phyloP scores from a whole-genome alignment of 2,888 invertebrate species.

The Hypercompe scribonia region DNA sequence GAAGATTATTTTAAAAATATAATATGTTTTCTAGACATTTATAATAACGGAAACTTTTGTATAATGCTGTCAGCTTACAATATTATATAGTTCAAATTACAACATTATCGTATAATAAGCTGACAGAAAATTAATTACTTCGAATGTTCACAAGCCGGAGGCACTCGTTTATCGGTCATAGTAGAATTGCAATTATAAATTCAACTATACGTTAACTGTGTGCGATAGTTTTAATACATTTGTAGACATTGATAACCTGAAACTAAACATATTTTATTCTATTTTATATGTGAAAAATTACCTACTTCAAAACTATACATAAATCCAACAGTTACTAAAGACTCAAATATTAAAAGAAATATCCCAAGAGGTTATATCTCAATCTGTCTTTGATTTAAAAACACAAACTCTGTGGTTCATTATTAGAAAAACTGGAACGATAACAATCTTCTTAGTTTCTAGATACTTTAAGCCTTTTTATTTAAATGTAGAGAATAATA shows the following conservation, averaged over 20 bases:
- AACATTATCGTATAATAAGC: neutral
- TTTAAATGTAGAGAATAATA: neutral
- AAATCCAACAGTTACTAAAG: neutral
- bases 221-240: neutral
- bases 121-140: neutral
- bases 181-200: neutral
- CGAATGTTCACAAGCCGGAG: neutral
- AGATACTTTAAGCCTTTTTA: neutral
- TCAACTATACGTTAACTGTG: neutral
- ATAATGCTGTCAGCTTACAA: neutral
- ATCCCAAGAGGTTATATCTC: neutral
- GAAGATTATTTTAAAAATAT: neutral
- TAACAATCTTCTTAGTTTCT: neutral
- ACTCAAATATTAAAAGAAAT: neutral
- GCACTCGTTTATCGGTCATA: neutral
- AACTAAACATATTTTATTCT: neutral
- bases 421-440: neutral
- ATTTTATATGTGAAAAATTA: no score
- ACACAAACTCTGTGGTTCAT: neutral
- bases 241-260: neutral
- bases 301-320: no score
- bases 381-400: neutral
- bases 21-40: neutral
- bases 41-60: neutral
- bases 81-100: neutral